Evolutionary conservation across 2,113 vertebrate species (phyloP), one percentile per base, ranked within the genome.

Genomic region (Tragulus kanchil): DNA sequence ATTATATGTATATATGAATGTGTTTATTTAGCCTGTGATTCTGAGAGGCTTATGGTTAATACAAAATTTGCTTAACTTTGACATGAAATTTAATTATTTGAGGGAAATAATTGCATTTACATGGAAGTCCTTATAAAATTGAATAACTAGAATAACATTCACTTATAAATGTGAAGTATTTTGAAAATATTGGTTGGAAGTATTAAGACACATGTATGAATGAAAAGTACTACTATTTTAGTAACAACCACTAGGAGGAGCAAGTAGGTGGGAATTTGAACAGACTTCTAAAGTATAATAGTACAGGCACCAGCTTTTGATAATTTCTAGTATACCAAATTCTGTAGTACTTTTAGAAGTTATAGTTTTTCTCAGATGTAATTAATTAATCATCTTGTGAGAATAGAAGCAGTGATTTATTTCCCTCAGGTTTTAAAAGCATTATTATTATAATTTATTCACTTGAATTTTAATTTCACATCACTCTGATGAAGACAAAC

Each of bases 171-270:
- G 16, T 36, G 69, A 96, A 71, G 42, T 81, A 71, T 69, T 67
- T 93, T 79, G 59, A 81, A 93, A 83, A 89, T 85, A 84, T 0
- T 95, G 54, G 67, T 90, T 91, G 61, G 52, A 95, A 59, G 25
- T 71, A 26, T 87, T 91, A 71, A 71, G 65, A 15, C n/a, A 28
- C 11, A 13, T 31, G n/a, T 52, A 21, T 62, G 88, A 92, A 96
- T 50, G 52, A 88, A 88, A 96, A 82, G 16, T 85, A 61, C 52
- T 75, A 2, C 26, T 86, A 45, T 98, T 96, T 77, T 97, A 85
- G 48, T 52, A 84, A 31, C 8, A 89, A 89, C 98, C 98, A 90
- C 98, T 95, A 98, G 98, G 98, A 93, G 98, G 98, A 98, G 98
- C 98, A 93, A 96, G 97, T 86, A 89, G 96, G 56, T 69, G 97